Evolutionary conservation across 2,888 invertebrate genomes (phyloP).

Genomic region (Shargacucullia verbasci): DNA sequence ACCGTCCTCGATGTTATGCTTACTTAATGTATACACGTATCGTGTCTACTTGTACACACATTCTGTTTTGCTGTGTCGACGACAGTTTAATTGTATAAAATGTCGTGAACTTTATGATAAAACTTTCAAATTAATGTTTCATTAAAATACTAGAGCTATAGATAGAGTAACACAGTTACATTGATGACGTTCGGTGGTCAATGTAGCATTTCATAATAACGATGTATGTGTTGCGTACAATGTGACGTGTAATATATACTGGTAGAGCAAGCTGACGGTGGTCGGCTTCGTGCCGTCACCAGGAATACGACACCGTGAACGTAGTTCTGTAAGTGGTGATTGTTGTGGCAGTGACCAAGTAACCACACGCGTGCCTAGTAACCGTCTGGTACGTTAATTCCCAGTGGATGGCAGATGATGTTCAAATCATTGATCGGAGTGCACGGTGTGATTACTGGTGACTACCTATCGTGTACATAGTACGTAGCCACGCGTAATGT

Average conservation of each 20-base stretch:
- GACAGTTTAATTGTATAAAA: not conserved
- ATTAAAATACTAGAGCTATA: constrained; percentile 9
- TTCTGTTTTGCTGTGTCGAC: constrained; percentile 4
- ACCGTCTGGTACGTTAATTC: too few species aligned
- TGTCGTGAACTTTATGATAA: constrained; percentile 12
- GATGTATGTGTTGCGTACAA: constrained; percentile 8
- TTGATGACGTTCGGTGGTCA: constrained; percentile 2
- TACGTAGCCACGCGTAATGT: constrained; percentile 45
- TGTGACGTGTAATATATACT: not conserved
- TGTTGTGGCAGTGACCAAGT: constrained; percentile 23
- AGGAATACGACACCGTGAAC: not conserved
- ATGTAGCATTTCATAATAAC: constrained; percentile 1
- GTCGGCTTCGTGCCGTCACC: constrained; percentile 5
- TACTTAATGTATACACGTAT: constrained; percentile 32
- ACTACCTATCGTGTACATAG: constrained; percentile 36
- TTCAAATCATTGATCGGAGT: constrained; percentile 18
- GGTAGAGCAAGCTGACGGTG: constrained; percentile 2
- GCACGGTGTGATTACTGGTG: constrained; percentile 38
- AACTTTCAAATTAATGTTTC: constrained; percentile 17
- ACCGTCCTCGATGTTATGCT: constrained; percentile 69
- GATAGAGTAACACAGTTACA: constrained; percentile 6
- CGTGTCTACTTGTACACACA: constrained; percentile 5
- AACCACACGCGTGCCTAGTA: constrained; percentile 24
- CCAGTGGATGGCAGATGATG: too few species aligned
- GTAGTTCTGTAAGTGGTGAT: constrained; percentile 12